These are phyloP conservation scores for Zeus faber DNA, from an alignment of 2,113 vertebrate species.

Conservation along the genomic window DNA sequence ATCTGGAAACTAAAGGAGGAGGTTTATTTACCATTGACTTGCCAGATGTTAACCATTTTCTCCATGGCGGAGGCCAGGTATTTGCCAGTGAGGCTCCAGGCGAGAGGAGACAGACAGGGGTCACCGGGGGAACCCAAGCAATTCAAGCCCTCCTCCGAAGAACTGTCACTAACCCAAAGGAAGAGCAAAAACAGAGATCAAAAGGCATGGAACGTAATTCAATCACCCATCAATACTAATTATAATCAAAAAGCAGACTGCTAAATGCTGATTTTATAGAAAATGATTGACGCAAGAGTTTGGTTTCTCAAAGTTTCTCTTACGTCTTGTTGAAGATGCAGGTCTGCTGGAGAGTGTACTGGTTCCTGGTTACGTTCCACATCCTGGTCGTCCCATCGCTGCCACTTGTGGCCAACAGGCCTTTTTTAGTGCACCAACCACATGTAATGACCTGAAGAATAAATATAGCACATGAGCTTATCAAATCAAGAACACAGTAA, in stretches of 20 bases:
- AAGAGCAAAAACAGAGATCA: background rate
- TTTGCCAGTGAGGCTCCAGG: conserved; percentile 94
- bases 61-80: conserved; percentile 92
- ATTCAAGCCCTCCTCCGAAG: conserved; percentile 76
- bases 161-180: conserved; percentile 74
- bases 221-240: background rate
- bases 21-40: conserved; percentile 87
- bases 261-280: background rate
- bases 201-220: background rate
- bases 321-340: conserved; percentile 92
- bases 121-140: conserved; percentile 88
- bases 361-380: conserved; percentile 95
- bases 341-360: conserved; percentile 93
- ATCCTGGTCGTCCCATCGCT: conserved; percentile 92
- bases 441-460: conserved; percentile 86
- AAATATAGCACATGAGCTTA: conserved; percentile 7
- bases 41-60: conserved; percentile 98
- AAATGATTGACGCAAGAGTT: background rate
- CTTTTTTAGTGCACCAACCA: conserved; percentile 92
- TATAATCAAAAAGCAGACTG: background rate
- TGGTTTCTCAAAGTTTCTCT: conserved; percentile 35
- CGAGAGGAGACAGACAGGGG: conserved; percentile 83
- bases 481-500: no score
- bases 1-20: background rate
- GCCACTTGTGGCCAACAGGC: conserved; percentile 90